Base-by-base conservation (phyloP, 23 tunicate genomes). In the Phallusia fumigata region DNA sequence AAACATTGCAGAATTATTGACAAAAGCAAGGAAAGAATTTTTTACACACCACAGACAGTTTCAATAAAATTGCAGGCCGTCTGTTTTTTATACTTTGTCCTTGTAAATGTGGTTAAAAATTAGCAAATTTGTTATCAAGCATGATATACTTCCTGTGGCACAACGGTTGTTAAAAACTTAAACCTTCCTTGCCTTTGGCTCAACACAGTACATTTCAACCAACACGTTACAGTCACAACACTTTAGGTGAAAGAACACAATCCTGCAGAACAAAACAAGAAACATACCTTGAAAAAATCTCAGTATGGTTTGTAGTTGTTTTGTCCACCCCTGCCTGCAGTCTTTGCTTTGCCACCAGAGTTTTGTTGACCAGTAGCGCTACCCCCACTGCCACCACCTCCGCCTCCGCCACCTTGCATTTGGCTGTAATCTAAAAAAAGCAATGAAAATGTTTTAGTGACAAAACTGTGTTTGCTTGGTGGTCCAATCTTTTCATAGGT, bases 271-370 rank as follows among this genome's bases (percentile, higher is more conserved):
- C 28, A 24, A 22, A 58, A 58, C 28, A 24, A 21, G 26, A 6
- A 21, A 58, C 69, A 24, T 58, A 58, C 69, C 69, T 58, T 6
- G 69, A 22, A 58, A 21, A 58, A 58, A 22, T 21, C 32, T 88
- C 52, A 88, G 72, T 88, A 88, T 19, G 94, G 88, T 45, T 89
- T 89, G 82, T 79, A 89, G n/a, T 73, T 89, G 78, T 85, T 80
- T 33, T 74, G 84, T 26, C 76, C 84, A 21, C 96, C 96, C 22
- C 96, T 34, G 28, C 96, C 86, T 19, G 73, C 84, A 3, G 87
- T 78, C 53, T 83, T 86, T 11, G 82, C 83, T 50, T 86, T 82
- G 19, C 90, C 90, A 0, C 90, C 86, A 19, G 82, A 53, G 76
- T 81, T 83, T 73, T 88, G 85, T 26, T 64, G 77, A 32, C 80